Conservation (phyloP, 30 jellyfish, hydroid and myxozoan genomes). For the Aurelia sp. region DNA sequence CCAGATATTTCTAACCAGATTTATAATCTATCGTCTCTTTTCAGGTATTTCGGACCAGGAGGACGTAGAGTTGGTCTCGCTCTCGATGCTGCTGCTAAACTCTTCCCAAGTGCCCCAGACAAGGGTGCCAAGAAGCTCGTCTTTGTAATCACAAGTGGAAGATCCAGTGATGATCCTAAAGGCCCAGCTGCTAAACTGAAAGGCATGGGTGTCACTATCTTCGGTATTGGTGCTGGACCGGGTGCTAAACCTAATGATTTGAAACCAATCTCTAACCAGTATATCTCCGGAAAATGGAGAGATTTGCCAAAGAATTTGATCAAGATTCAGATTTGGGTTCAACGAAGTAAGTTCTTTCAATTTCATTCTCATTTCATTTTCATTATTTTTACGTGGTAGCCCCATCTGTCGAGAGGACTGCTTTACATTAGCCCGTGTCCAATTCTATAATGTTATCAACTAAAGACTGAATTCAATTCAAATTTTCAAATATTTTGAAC, state of each 20-base stretch:
- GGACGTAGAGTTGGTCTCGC: constrained; percentile 95
- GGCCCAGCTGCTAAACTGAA: constrained; percentile 86
- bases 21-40: no score
- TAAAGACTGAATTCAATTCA: no score
- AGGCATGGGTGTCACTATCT: constrained; percentile 78
- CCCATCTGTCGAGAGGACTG: no score
- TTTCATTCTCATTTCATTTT: no score
- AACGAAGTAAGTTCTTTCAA: constrained; percentile 13
- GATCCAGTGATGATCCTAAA: constrained; percentile 87
- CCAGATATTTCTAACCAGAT: no score
- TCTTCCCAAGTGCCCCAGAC: constrained; percentile 64
- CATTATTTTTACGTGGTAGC: no score
- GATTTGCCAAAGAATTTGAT: constrained; percentile 76
- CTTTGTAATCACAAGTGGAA: constrained; percentile 85
- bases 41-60: constrained; percentile 70
- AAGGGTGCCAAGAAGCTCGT: constrained; percentile 78
- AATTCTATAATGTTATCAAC: no score
- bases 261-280: constrained; percentile 80
- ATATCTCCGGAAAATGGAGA: constrained; percentile 75
- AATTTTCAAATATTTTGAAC: no score
- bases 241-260: constrained; percentile 74
- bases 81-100: constrained; percentile 67
- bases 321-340: constrained; percentile 59
- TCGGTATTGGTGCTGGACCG: constrained; percentile 90
- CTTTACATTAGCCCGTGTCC: no score